These are phyloP conservation scores for Agonopterix heracliana DNA, from an alignment of 2,888 invertebrate species.

Conservation along the genomic window DNA sequence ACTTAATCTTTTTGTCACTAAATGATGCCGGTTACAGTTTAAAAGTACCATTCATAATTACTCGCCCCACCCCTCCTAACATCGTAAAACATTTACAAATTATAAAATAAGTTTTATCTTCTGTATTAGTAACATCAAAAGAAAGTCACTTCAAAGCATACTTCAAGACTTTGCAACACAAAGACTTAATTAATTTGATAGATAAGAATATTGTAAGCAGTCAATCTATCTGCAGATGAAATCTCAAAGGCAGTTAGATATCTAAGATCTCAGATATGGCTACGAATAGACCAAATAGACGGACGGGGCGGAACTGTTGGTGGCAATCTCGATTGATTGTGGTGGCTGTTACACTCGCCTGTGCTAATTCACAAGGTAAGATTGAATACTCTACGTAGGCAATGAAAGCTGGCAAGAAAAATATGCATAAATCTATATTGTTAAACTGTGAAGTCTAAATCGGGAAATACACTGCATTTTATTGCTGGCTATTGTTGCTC, in stretches of 20 bases:
- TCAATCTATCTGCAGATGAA: conserved; percentile 15
- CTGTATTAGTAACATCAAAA: background rate
- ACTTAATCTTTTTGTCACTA: no score
- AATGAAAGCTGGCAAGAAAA: background rate
- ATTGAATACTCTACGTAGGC: background rate
- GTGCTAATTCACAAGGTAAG: conserved; percentile 58
- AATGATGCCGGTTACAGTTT: no score
- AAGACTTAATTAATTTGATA: no score
- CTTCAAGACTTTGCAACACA: background rate
- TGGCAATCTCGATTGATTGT: conserved; percentile 39
- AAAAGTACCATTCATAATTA: no score
- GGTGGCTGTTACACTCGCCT: conserved; percentile 36
- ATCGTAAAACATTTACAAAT: no score
- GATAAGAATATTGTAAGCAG: no score
- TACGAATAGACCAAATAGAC: conserved; percentile 15
- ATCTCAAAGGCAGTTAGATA: background rate
- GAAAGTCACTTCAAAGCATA: background rate
- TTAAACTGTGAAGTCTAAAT: no score
- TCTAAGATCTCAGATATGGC: conserved; percentile 8
- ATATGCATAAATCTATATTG: no score
- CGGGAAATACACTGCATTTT: no score
- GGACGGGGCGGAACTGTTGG: conserved; percentile 20
- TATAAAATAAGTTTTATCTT: background rate
- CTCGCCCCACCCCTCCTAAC: no score
- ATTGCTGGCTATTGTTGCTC: no score